These are phyloP conservation scores for Aphelenchoides fujianensis DNA, from an alignment of 1,140 invertebrate species.

Conservation along the genomic window DNA sequence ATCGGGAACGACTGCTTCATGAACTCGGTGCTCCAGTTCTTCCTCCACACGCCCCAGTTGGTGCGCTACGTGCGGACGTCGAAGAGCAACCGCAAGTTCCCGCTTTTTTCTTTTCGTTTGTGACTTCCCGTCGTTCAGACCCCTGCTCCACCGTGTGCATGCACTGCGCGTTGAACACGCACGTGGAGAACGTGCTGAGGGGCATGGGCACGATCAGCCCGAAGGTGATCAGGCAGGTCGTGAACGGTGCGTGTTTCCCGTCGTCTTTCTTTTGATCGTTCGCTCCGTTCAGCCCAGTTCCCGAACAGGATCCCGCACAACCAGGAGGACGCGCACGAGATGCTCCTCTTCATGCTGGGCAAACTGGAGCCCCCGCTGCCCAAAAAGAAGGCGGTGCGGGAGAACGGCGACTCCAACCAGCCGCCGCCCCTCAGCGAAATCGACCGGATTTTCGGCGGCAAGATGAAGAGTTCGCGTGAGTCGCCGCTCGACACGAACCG, in stretches of 20 bases:
- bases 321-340: slow-evolving; percentile 48
- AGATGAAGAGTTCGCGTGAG: slow-evolving; percentile 34
- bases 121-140: slow-evolving; percentile 32
- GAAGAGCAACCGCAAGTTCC: slow-evolving; percentile 21
- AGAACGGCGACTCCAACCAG: slow-evolving; percentile 14
- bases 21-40: slow-evolving; percentile 40
- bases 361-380: slow-evolving; percentile 44
- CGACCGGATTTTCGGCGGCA: slow-evolving; percentile 46
- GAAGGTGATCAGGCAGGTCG: not conserved
- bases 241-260: too few species aligned
- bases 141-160: not conserved
- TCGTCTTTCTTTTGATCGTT: too few species aligned
- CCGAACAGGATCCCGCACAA: slow-evolving; percentile 3
- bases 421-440: slow-evolving; percentile 47
- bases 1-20: slow-evolving; percentile 40
- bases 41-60: slow-evolving; percentile 43
- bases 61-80: slow-evolving; percentile 29
- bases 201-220: not conserved
- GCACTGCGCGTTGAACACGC: slow-evolving; percentile 28
- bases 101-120: too few species aligned
- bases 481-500: too few species aligned
- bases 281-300: slow-evolving; percentile 9
- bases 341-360: slow-evolving; percentile 43
- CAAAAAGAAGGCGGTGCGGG: slow-evolving; percentile 1
- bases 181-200: not conserved